Evolutionary conservation across 2,888 invertebrate genomes (phyloP).

Genomic region (Zygaena filipendulae): DNA sequence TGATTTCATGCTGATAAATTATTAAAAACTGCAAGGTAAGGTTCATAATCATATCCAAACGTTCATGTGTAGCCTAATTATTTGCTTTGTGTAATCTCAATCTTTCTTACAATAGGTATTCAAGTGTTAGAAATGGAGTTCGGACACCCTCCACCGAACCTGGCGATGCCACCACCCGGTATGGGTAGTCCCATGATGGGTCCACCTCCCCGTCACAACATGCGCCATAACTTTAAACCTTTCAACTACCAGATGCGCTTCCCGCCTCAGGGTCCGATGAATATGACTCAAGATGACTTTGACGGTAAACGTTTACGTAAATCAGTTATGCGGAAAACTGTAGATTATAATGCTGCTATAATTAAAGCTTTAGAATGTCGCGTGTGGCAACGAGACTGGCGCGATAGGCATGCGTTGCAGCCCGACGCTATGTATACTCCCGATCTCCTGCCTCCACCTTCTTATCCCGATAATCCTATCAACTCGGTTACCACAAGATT

Average conservation of each 20-base stretch:
- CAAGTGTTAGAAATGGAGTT: slow-evolving; percentile 59
- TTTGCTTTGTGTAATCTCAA: slow-evolving; percentile 32
- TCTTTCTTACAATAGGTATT: slow-evolving; percentile 59
- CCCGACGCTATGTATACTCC: slow-evolving; percentile 97
- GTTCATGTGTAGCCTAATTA: too few relatives aligned
- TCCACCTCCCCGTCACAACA: slow-evolving; percentile 48
- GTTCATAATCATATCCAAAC: too few relatives aligned
- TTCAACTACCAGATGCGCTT: slow-evolving; percentile 63
- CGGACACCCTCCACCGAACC: slow-evolving; percentile 56
- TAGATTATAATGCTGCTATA: slow-evolving; percentile 96
- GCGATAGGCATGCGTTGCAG: slow-evolving; percentile 90
- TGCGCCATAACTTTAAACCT: slow-evolving; percentile 60
- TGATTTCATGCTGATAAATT: too few relatives aligned
- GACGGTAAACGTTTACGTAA: slow-evolving; percentile 96
- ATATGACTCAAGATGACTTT: slow-evolving; percentile 88
- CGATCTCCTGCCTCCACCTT: slow-evolving; percentile 93
- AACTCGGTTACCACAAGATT: slow-evolving; percentile 96
- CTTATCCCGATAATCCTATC: slow-evolving; percentile 93
- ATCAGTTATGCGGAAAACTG: slow-evolving; percentile 97
- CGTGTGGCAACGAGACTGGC: slow-evolving; percentile 93
- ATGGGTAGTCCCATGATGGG: slow-evolving; percentile 41
- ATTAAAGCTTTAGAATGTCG: slow-evolving; percentile 93
- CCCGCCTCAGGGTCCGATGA: slow-evolving; percentile 68
- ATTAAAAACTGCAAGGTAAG: too few relatives aligned
- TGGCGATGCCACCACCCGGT: slow-evolving; percentile 53